phyloP scores from a whole-genome alignment of 2,888 invertebrate genomes.

The Phyto melanocephala region DNA sequence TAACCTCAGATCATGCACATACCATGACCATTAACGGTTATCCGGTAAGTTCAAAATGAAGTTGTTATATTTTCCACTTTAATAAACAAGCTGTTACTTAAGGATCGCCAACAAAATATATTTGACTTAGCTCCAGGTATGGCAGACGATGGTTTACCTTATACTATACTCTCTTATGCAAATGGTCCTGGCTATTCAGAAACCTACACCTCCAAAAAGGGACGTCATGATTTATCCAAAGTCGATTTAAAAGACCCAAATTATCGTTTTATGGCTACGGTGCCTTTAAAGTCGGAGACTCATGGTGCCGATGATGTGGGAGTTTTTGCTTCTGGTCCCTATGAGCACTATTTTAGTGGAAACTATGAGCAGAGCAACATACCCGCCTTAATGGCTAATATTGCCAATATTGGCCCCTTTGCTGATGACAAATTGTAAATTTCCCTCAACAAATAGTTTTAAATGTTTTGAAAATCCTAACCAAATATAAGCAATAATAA shows the following conservation, averaged over 20 bases:
- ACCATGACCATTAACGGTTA: slow-evolving; percentile 88
- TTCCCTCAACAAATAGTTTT: neutral
- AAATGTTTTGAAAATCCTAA: slow-evolving; percentile 49
- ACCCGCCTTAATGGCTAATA: slow-evolving; percentile 86
- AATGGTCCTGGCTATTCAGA: slow-evolving; percentile 84
- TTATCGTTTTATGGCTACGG: slow-evolving; percentile 81
- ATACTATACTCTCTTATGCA: slow-evolving; percentile 86
- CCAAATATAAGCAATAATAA: slow-evolving; percentile 61
- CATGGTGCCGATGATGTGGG: slow-evolving; percentile 90
- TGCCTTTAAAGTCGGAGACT: slow-evolving; percentile 82
- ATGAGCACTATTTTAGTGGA: slow-evolving; percentile 88
- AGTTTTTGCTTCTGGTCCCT: slow-evolving; percentile 87
- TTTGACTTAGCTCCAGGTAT: slow-evolving; percentile 80
- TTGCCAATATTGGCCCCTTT: slow-evolving; percentile 84
- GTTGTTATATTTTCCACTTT: neutral
- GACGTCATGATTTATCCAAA: slow-evolving; percentile 67
- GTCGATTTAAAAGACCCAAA: slow-evolving; percentile 69
- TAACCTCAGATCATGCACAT: slow-evolving; percentile 90
- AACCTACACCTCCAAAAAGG: slow-evolving; percentile 68
- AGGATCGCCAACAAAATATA: slow-evolving; percentile 80
- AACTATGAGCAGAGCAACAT: slow-evolving; percentile 88
- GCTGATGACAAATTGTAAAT: slow-evolving; percentile 45
- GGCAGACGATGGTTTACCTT: slow-evolving; percentile 82
- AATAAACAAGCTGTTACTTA: neutral
- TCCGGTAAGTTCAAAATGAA: slow-evolving; percentile 80